These are phyloP conservation scores for Pangasius larnaudii DNA, from an alignment of 2,797 vertebrate genomes.

Conservation along the genomic window DNA sequence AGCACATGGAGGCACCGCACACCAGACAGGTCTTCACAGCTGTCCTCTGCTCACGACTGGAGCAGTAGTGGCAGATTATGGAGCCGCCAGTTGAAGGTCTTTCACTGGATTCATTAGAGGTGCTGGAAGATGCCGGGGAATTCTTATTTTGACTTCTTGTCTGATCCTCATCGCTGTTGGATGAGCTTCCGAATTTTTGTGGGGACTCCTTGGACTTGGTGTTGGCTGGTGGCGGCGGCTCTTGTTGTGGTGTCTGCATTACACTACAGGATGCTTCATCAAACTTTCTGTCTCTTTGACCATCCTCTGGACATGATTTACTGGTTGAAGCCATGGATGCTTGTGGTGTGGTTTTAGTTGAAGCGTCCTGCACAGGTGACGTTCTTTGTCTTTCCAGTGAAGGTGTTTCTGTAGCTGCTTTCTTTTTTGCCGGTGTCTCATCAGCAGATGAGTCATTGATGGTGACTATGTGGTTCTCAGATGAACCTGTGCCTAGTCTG, in stretches of 20 bases:
- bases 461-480: background rate
- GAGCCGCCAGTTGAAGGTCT: conserved; percentile 20
- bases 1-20: conserved; percentile 82
- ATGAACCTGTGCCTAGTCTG: conserved; percentile 31
- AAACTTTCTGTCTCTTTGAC: background rate
- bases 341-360: background rate
- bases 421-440: conserved; percentile 44
- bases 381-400: background rate
- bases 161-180: background rate
- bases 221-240: conserved; percentile 3
- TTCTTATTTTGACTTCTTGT: background rate
- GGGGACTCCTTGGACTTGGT: conserved; percentile 17
- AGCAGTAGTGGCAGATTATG: conserved; percentile 78
- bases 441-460: conserved; percentile 32
- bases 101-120: background rate
- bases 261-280: conserved; percentile 4
- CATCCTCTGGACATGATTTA: conserved; percentile 16
- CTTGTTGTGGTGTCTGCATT: conserved; percentile 11
- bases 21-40: conserved; percentile 82
- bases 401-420: conserved; percentile 15
- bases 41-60: conserved; percentile 54
- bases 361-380: background rate
- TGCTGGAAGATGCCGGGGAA: background rate
- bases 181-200: background rate
- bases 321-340: background rate